phyloP scores from a whole-genome alignment of 2,888 invertebrate genomes.

The Salpingus planirostris region DNA sequence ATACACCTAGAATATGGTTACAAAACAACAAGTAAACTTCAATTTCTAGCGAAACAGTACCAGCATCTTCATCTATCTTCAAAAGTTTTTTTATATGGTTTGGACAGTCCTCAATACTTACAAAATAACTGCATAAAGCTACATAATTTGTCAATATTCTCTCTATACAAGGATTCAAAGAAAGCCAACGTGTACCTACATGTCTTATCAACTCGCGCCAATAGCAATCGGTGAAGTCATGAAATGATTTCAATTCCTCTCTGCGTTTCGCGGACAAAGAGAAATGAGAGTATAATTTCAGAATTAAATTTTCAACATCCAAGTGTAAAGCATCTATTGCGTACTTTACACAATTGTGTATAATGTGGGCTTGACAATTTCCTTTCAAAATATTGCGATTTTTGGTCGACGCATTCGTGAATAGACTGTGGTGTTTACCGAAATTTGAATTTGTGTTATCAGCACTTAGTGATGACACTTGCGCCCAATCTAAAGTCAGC shows the following conservation, averaged over 20 bases:
- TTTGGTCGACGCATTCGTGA: too few relatives aligned
- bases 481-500: too few relatives aligned
- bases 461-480: too few relatives aligned
- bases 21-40: background rate
- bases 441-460: too few relatives aligned
- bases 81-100: background rate
- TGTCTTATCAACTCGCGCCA: slow-evolving; percentile 6
- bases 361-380: slow-evolving; percentile 5
- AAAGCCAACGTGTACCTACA: slow-evolving; percentile 8
- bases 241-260: slow-evolving; percentile 6
- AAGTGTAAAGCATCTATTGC: slow-evolving; percentile 1
- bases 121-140: background rate
- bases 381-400: too few relatives aligned
- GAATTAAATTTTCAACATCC: slow-evolving; percentile 9
- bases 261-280: slow-evolving; percentile 7
- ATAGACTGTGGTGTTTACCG: too few relatives aligned
- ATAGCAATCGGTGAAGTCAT: slow-evolving; percentile 7
- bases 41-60: background rate
- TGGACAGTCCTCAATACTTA: background rate
- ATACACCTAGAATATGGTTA: background rate
- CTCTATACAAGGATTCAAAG: slow-evolving; percentile 6
- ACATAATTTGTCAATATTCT: background rate
- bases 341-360: slow-evolving; percentile 7
- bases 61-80: background rate
- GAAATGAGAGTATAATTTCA: slow-evolving; percentile 12